Evolutionary conservation across 1,140 invertebrate genomes (phyloP).

Genomic region (Gerris buenoi): DNA sequence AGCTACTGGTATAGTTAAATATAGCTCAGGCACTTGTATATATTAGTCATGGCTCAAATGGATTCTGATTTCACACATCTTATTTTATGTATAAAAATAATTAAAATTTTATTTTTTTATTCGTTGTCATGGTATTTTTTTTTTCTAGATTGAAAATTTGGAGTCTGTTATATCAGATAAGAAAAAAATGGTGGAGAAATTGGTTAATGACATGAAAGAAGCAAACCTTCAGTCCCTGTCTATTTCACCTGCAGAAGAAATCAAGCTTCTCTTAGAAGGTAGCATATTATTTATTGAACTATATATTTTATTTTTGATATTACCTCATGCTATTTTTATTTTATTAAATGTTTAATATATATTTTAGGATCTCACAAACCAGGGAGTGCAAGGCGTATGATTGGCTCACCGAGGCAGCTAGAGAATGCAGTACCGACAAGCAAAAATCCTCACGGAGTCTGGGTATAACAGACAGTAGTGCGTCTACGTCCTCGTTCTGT

Average conservation of each 20-base stretch:
- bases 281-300: too few relatives aligned
- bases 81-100: background rate
- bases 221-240: slow-evolving; percentile 75
- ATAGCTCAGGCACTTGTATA: too few relatives aligned
- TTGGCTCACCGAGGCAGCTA: slow-evolving; percentile 74
- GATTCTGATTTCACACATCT: slow-evolving; percentile 10
- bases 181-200: slow-evolving; percentile 64
- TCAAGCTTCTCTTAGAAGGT: slow-evolving; percentile 64
- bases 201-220: slow-evolving; percentile 80
- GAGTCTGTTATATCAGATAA: slow-evolving; percentile 69
- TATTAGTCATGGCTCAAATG: too few relatives aligned
- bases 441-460: slow-evolving; percentile 89
- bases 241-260: slow-evolving; percentile 63
- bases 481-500: too few relatives aligned
- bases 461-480: slow-evolving; percentile 66
- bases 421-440: slow-evolving; percentile 86
- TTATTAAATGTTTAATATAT: too few relatives aligned
- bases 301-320: too few relatives aligned
- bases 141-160: slow-evolving; percentile 45
- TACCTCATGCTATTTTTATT: too few relatives aligned
- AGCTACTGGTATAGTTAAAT: too few relatives aligned
- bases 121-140: too few relatives aligned
- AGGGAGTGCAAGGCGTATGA: slow-evolving; percentile 73
- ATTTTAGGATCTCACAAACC: slow-evolving; percentile 55
- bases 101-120: background rate